Percentiles rank a stretch among this genome's conserved stretches.
phyloP scores from a whole-genome alignment of 2,888 invertebrate species.

The Pimpla rufipes region DNA sequence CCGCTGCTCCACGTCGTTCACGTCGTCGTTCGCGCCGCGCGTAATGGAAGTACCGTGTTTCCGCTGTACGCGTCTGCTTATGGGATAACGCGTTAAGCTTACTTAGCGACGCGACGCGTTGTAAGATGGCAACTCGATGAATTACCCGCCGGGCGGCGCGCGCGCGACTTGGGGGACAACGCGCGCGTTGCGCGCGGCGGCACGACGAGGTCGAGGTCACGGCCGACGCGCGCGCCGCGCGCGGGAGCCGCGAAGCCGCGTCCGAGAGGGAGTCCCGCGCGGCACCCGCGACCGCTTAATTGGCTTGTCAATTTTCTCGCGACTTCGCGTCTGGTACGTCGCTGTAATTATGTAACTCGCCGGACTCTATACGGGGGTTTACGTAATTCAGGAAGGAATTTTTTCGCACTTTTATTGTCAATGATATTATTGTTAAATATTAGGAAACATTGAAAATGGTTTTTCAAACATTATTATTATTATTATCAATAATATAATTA shows the following conservation, averaged over 20 bases:
- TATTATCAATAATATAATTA: no score
- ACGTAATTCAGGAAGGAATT: no score
- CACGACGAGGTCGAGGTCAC: constrained; percentile 41
- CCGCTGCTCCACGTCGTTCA: no score
- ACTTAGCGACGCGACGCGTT: constrained; percentile 69
- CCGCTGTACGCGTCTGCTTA: constrained; percentile 59
- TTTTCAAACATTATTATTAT: no score
- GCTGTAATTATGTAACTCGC: no score
- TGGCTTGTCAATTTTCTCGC: no score
- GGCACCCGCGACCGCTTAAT: neutral
- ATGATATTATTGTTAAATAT: no score
- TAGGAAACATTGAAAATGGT: no score
- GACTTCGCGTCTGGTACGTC: no score
- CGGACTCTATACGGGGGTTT: no score
- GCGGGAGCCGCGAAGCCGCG: neutral
- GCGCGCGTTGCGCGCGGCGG: neutral
- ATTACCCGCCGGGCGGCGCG: no score
- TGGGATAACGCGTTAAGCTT: constrained; percentile 73
- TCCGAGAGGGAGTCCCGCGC: neutral
- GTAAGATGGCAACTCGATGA: constrained; percentile 65
- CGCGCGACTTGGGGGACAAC: neutral
- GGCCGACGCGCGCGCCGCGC: neutral
- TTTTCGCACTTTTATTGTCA: no score
- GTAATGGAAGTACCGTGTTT: constrained; percentile 75
- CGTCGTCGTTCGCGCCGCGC: constrained; percentile 9